Evolutionary conservation across 2,797 vertebrate species (phyloP).

Genomic region (Euphonia xanthogaster): DNA sequence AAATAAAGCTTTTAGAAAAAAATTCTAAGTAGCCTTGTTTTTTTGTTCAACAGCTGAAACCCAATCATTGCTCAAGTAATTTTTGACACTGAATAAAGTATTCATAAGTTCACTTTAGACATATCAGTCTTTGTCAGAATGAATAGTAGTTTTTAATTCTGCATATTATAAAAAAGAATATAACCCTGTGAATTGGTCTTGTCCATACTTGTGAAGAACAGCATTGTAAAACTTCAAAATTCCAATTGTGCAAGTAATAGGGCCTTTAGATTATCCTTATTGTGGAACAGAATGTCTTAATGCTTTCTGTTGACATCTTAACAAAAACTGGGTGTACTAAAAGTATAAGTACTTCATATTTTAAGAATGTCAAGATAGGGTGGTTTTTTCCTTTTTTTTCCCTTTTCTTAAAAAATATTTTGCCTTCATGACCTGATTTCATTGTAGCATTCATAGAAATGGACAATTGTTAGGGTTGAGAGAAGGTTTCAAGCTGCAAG

Average conservation of each 20-base stretch:
- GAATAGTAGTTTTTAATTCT: background rate
- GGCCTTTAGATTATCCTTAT: background rate
- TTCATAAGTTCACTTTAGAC: background rate
- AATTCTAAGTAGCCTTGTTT: background rate
- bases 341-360: background rate
- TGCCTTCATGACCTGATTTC: background rate
- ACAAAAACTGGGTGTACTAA: background rate
- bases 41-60: background rate
- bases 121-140: background rate
- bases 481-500: background rate
- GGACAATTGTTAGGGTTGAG: background rate
- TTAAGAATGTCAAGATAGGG: background rate
- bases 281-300: background rate
- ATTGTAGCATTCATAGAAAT: background rate
- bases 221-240: background rate
- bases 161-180: background rate
- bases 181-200: background rate
- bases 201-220: background rate
- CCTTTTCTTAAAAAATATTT: background rate
- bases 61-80: background rate
- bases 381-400: accelerated
- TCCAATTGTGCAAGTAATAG: background rate
- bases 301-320: background rate
- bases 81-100: background rate
- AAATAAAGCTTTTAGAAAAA: background rate